Conservation (phyloP, 2,113 vertebrate species). For the Thinocorus orbignyianus region DNA sequence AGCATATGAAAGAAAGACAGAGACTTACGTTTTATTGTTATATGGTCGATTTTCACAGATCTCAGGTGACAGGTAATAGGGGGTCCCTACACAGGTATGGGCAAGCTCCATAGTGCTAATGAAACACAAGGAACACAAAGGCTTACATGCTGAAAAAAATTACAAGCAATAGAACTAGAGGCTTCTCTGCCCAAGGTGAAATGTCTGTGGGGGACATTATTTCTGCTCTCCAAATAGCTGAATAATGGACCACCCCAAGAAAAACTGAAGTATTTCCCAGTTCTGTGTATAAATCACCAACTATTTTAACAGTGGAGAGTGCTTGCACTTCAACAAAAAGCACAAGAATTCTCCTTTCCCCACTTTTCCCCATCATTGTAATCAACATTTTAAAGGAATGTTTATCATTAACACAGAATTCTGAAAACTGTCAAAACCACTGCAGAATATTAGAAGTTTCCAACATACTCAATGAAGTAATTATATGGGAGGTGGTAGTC, state of each 20-base stretch:
- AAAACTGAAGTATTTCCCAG: background rate
- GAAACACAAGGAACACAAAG: constrained; percentile 33
- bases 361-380: background rate
- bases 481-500: background rate
- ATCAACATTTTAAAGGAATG: background rate
- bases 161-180: background rate
- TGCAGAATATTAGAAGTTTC: background rate
- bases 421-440: background rate
- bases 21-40: constrained; percentile 92
- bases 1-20: background rate
- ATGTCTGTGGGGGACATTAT: background rate
- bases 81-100: constrained; percentile 87
- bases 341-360: background rate
- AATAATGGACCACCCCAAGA: background rate
- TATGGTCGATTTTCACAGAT: constrained; percentile 92
- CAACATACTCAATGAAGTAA: background rate
- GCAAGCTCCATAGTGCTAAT: constrained; percentile 88
- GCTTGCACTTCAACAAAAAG: background rate
- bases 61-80: constrained; percentile 92
- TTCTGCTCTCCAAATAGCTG: background rate
- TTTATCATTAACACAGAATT: background rate
- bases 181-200: background rate
- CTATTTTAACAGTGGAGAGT: background rate
- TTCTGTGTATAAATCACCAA: background rate
- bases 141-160: background rate